Evolutionary conservation across 2,113 vertebrate species (phyloP), one percentile per base, ranked within the genome.

Genomic region (Eurystomus gularis): DNA sequence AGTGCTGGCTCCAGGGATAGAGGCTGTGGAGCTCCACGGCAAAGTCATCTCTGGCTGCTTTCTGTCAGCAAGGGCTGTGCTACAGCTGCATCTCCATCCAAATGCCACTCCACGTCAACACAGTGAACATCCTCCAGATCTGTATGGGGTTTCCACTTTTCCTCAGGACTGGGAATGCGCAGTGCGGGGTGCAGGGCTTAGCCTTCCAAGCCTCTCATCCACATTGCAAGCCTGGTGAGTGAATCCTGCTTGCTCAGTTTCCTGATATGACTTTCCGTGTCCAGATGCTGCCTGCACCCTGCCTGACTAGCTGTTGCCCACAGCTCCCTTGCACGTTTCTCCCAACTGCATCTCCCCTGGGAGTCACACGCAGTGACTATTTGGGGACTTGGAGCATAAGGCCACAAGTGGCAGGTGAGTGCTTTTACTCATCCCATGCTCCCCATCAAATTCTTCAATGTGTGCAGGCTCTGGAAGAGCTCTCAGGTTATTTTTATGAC

Each of bases 21-120:
- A 85, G 21, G 8, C 39, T 1, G 0, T 71, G 26, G 26, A 51
- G 13, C 15, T 58, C 26, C 65, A 52, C 0, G 0, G 16, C 65
- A 71, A 80, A 86, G 31, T 55, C 24, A 23, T 39, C 35, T 69
- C 66, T 4, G 3, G 13, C 62, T 69, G 33, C 37, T 80, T 51
- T 3, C 28, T 69, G 64, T 17, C 21, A 82, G 46, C 55, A 48
- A 17, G 13, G 72, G 10, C 48, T 54, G 49, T 26, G 31, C 49
- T 82, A 29, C 35, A 42, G 4, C 20, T 66, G 17, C 0, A 2
- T 58, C 42, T 29, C 52, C 52, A 26, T 39, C 51, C 8, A 2
- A 64, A 35, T 14, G 24, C 26, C 44, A 25, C 42, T 52, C 10
- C 48, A 39, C 13, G 10, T 44, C 69, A 65, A 35, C 17, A 49